Evolutionary conservation across 37 sponge, comb jelly and placozoan genomes (phyloP).

Genomic region (Crambe crambe): DNA sequence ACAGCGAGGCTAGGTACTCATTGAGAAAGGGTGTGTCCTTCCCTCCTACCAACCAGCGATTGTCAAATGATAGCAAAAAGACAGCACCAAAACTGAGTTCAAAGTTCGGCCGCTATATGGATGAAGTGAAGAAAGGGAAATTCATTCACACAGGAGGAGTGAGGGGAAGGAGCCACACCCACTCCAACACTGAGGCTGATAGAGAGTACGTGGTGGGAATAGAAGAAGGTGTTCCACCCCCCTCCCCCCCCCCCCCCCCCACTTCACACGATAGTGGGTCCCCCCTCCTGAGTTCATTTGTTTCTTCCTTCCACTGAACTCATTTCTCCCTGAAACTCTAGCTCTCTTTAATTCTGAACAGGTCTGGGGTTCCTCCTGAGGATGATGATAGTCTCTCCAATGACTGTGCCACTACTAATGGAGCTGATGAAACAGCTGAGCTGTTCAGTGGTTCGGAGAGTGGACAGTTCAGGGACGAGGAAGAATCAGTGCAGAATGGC

Average conservation of each 20-base stretch:
- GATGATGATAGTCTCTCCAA: not conserved
- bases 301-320: too few relatives aligned
- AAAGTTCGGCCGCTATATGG: constrained; percentile 1
- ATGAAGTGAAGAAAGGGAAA: not conserved
- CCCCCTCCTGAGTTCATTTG: too few relatives aligned
- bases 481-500: not conserved
- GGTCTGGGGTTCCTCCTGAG: too few relatives aligned
- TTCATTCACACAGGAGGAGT: not conserved
- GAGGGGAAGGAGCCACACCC: not conserved
- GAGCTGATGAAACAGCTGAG: constrained; percentile 42
- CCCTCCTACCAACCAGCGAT: not conserved
- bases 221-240: too few relatives aligned
- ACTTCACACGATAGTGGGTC: too few relatives aligned
- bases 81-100: not conserved
- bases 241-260: too few relatives aligned
- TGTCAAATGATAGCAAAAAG: too few relatives aligned
- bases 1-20: too few relatives aligned
- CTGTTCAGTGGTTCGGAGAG: constrained; percentile 46
- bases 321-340: too few relatives aligned
- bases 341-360: too few relatives aligned
- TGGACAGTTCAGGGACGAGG: constrained; percentile 18
- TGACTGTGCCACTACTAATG: not conserved
- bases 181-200: too few relatives aligned
- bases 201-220: too few relatives aligned
- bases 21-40: not conserved